These are phyloP conservation scores for Eupithecia subfuscata DNA, from an alignment of 2,888 invertebrate genomes.

Conservation along the genomic window DNA sequence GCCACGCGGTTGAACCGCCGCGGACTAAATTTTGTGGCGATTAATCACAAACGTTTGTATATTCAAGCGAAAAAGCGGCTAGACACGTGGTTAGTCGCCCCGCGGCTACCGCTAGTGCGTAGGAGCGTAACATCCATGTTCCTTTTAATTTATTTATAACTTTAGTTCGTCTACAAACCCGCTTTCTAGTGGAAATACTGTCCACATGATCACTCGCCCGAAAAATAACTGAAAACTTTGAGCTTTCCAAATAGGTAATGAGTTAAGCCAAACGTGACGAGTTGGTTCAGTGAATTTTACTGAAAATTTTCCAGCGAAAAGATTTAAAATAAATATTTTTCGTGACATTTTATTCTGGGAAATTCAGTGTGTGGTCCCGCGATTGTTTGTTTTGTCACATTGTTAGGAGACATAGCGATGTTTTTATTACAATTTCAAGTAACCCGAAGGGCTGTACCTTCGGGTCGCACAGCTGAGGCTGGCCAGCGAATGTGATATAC, in stretches of 20 bases:
- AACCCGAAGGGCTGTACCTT: too few relatives aligned
- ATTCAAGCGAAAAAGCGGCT: too few relatives aligned
- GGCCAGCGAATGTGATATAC: too few relatives aligned
- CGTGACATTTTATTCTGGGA: background rate
- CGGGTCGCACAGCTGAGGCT: too few relatives aligned
- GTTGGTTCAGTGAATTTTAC: constrained; percentile 2
- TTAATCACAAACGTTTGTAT: too few relatives aligned
- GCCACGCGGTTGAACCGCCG: too few relatives aligned
- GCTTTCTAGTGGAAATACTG: background rate
- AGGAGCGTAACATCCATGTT: too few relatives aligned
- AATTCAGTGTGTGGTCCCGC: background rate
- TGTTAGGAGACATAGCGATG: background rate
- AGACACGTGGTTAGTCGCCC: too few relatives aligned
- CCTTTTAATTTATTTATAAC: background rate
- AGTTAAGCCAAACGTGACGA: constrained; percentile 8
- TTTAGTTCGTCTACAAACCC: background rate
- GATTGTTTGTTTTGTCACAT: background rate
- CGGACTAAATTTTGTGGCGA: too few relatives aligned
- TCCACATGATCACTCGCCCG: background rate
- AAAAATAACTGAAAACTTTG: background rate
- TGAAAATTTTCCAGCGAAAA: background rate
- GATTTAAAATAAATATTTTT: background rate
- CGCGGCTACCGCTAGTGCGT: too few relatives aligned
- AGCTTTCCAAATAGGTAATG: background rate
- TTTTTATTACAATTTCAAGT: background rate